Evolutionary conservation across 2,888 invertebrate genomes (phyloP).

Genomic region (Tridacna gigas): DNA sequence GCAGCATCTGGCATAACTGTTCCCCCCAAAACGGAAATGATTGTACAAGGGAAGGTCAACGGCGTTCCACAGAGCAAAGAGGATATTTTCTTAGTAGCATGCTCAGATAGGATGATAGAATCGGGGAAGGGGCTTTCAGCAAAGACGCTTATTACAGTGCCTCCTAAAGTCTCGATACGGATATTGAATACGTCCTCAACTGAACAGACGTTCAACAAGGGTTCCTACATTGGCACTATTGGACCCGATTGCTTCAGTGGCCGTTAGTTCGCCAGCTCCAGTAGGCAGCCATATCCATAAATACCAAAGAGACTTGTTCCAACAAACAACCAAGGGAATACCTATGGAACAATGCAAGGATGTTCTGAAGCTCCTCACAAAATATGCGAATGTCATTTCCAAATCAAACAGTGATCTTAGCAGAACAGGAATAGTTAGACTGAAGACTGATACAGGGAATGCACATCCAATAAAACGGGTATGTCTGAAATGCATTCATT

Average conservation of each 20-base stretch:
- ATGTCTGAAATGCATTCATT: too few relatives aligned
- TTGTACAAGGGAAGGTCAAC: background rate
- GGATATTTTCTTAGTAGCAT: background rate
- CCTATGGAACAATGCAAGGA: background rate
- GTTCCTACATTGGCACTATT: background rate
- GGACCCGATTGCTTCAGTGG: background rate
- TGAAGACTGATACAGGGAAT: constrained; percentile 20
- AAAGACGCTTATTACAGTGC: background rate
- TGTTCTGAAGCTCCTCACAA: constrained; percentile 2
- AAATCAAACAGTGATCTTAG: too few relatives aligned
- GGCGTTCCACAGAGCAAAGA: background rate
- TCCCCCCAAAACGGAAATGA: constrained; percentile 9
- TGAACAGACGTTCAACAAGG: background rate
- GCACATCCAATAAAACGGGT: too few relatives aligned
- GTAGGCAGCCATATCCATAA: background rate
- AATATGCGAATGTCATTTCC: constrained; percentile 11
- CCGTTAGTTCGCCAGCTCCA: background rate
- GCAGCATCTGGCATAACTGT: background rate
- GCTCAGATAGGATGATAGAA: background rate
- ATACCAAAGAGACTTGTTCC: constrained; percentile 3
- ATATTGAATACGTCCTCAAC: background rate
- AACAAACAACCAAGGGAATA: background rate
- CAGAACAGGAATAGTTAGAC: background rate
- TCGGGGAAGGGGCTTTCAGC: background rate
- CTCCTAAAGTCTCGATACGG: background rate